Evolutionary conservation across 2,797 vertebrate genomes (phyloP).

Genomic region (Percopsis omiscomaycus): DNA sequence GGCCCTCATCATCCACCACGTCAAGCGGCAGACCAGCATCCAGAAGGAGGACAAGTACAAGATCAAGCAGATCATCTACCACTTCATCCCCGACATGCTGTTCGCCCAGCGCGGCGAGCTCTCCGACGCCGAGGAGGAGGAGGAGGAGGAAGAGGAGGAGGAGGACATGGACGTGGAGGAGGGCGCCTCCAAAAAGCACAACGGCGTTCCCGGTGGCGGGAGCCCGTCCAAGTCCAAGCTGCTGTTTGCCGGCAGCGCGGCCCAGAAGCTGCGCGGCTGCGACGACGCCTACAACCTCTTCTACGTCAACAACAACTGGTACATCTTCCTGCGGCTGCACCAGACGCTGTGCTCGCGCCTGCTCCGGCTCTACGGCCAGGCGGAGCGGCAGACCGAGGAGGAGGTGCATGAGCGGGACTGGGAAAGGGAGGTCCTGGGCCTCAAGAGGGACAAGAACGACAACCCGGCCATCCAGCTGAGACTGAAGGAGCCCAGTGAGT

Average conservation of each 20-base stretch:
- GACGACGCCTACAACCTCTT: conserved; percentile 96
- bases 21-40: conserved; percentile 94
- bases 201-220: conserved; percentile 79
- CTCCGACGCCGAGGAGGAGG: conserved; percentile 93
- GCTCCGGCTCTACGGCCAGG: conserved; percentile 91
- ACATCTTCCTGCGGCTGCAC: conserved; percentile 96
- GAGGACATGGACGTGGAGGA: conserved; percentile 73
- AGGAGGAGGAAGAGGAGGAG: conserved; percentile 83
- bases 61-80: conserved; percentile 98
- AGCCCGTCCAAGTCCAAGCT: conserved; percentile 90
- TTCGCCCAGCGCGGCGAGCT: conserved; percentile 95
- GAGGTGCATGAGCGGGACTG: conserved; percentile 91
- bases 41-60: conserved; percentile 99
- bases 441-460: conserved; percentile 93
- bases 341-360: conserved; percentile 94
- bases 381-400: conserved; percentile 94
- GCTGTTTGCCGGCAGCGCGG: conserved; percentile 86
- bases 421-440: conserved; percentile 91
- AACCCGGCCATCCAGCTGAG: conserved; percentile 94
- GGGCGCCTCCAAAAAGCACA: conserved; percentile 89
- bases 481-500: conserved; percentile 97
- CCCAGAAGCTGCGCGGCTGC: conserved; percentile 86
- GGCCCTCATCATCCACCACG: conserved; percentile 96
- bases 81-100: conserved; percentile 97
- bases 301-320: conserved; percentile 99